phyloP scores from a whole-genome alignment of 2,797 vertebrate species.

The Labroides dimidiatus region DNA sequence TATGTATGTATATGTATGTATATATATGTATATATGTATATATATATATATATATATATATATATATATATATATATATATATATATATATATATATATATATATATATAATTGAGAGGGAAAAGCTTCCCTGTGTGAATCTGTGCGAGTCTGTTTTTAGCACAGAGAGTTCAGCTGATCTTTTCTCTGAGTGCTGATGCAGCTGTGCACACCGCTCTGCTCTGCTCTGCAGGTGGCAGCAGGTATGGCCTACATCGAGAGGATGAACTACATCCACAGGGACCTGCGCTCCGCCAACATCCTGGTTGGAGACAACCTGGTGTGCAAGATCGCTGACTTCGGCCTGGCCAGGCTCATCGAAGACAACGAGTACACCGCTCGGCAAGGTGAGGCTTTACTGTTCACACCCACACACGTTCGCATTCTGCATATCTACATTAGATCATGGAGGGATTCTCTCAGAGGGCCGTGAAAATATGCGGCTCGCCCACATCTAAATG shows the following conservation, averaged over 20 bases:
- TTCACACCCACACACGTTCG: background rate
- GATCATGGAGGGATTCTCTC: conserved; percentile 30
- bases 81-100: too few species aligned
- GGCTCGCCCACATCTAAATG: conserved; percentile 8
- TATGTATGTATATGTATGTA: too few species aligned
- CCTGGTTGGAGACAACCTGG: conserved; percentile 93
- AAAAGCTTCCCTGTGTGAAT: too few species aligned
- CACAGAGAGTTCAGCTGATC: background rate
- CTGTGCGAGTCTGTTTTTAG: background rate
- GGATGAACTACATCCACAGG: conserved; percentile 99
- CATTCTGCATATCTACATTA: conserved; percentile 16
- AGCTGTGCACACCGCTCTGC: background rate
- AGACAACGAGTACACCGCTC: conserved; percentile 97
- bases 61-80: too few species aligned
- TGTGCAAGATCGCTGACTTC: conserved; percentile 98
- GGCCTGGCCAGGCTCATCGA: conserved; percentile 95
- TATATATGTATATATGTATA: too few species aligned
- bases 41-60: too few species aligned
- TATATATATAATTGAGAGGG: too few species aligned
- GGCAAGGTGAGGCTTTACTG: conserved; percentile 87
- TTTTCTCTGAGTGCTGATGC: conserved; percentile 7
- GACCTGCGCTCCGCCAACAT: conserved; percentile 97
- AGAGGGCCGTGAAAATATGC: conserved; percentile 2
- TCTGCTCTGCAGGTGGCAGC: conserved; percentile 87
- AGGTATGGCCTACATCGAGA: conserved; percentile 98